phyloP scores from a whole-genome alignment of 2,797 vertebrate species.

The Distichodus sexfasciatus region DNA sequence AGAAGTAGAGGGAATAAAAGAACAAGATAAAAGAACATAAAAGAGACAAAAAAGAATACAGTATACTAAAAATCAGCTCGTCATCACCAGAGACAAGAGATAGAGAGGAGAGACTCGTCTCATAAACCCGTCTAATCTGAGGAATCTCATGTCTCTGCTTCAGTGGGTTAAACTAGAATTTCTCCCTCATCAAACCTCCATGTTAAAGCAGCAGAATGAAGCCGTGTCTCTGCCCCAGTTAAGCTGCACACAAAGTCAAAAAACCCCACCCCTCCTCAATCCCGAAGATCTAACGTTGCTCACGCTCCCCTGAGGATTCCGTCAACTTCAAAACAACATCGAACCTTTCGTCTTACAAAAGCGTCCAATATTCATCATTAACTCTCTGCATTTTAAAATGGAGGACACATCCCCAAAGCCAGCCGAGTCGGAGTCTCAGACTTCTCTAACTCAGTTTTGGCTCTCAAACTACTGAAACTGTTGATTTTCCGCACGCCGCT shows the following conservation, averaged over 20 bases:
- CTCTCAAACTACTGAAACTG: conserved; percentile 5
- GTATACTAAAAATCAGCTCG: neutral
- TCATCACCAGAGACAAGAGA: neutral
- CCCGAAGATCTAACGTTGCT: neutral
- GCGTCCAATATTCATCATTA: conserved; percentile 55
- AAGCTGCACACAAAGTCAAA: neutral
- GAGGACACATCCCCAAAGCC: conserved; percentile 50
- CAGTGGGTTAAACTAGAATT: neutral
- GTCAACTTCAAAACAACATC: conserved; percentile 57
- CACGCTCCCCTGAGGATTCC: conserved; percentile 22
- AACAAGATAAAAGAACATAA: neutral
- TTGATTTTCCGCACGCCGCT: neutral
- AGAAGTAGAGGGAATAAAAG: neutral
- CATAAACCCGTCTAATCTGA: conserved; percentile 7
- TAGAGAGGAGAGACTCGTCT: conserved; percentile 4
- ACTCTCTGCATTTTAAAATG: conserved; percentile 56
- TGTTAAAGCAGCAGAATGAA: neutral
- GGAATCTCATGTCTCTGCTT: neutral
- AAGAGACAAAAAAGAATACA: neutral
- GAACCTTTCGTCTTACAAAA: conserved; percentile 60
- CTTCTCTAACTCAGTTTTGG: neutral
- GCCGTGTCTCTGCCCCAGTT: neutral
- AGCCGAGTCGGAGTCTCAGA: conserved; percentile 23
- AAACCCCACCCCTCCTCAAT: neutral
- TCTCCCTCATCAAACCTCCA: neutral